Conservation (phyloP, 2,888 invertebrate species). For the Silvanus unidentatus region DNA sequence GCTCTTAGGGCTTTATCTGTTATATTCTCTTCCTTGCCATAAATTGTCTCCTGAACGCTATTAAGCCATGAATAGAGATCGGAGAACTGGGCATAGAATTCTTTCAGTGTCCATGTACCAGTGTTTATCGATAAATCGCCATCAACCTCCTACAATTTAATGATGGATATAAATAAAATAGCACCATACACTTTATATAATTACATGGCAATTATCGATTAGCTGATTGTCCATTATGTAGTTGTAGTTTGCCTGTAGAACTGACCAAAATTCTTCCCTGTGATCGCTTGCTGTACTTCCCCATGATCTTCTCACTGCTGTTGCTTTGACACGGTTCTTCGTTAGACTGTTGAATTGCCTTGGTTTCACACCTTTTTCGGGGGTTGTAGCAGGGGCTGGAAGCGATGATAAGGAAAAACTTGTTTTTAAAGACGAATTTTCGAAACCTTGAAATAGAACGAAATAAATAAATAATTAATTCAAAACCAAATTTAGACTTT, state of each 20-base stretch:
- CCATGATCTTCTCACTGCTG: constrained; percentile 68
- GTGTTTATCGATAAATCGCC: constrained; percentile 66
- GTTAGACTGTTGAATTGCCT: constrained; percentile 81
- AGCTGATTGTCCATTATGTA: constrained; percentile 94
- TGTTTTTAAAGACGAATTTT: constrained; percentile 66
- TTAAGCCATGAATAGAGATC: constrained; percentile 78
- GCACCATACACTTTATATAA: constrained; percentile 10
- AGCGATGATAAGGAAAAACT: constrained; percentile 79
- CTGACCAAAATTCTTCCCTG: constrained; percentile 88
- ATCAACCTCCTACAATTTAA: constrained; percentile 61
- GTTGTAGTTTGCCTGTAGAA: constrained; percentile 85
- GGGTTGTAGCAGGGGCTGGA: constrained; percentile 53
- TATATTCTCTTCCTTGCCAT: constrained; percentile 66
- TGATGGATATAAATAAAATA: neutral
- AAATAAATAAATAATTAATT: neutral
- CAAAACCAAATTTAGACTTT: too few species aligned
- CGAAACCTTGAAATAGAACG: constrained; percentile 53
- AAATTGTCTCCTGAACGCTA: constrained; percentile 70
- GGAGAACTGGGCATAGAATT: constrained; percentile 72
- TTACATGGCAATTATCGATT: constrained; percentile 75
- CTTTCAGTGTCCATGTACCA: constrained; percentile 67
- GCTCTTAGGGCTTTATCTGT: constrained; percentile 62
- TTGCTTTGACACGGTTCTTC: constrained; percentile 55
- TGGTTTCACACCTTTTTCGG: constrained; percentile 54
- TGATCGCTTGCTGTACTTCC: constrained; percentile 66